phyloP scores from a whole-genome alignment of 2,888 invertebrate genomes.

The Pristionchus fissidentatus region DNA sequence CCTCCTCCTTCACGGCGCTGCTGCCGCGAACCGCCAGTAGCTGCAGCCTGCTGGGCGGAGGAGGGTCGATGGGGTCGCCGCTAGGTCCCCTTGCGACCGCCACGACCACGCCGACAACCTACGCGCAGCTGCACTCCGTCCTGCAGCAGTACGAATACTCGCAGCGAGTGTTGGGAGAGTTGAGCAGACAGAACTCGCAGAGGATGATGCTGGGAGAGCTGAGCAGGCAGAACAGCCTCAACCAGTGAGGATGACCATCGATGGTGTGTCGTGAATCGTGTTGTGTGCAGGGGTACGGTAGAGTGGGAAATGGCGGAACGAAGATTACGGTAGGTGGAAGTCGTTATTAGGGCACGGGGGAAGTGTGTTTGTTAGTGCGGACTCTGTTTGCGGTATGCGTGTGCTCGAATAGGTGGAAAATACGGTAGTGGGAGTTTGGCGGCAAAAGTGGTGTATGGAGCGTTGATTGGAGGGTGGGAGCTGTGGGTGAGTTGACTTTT shows the following conservation, averaged over 20 bases:
- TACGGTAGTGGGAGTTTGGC: too few relatives aligned
- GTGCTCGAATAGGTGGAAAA: background rate
- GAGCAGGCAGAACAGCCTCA: constrained; percentile 40
- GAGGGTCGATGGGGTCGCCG: background rate
- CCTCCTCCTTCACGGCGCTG: constrained; percentile 15
- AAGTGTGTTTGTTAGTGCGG: background rate
- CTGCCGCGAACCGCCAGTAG: background rate
- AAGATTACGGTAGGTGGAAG: background rate
- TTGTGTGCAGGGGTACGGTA: background rate
- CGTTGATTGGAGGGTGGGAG: too few relatives aligned
- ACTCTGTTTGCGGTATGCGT: background rate
- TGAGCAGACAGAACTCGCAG: constrained; percentile 9
- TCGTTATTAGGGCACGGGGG: background rate
- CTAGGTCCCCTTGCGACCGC: background rate
- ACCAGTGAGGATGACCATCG: constrained; percentile 8
- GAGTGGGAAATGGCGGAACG: background rate
- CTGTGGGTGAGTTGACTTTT: too few relatives aligned
- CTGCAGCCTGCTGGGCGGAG: background rate
- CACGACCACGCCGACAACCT: background rate
- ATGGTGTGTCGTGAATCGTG: constrained; percentile 33
- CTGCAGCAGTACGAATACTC: constrained; percentile 38
- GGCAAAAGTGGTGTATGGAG: too few relatives aligned
- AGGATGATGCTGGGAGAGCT: constrained; percentile 36
- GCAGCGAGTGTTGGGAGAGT: constrained; percentile 29
- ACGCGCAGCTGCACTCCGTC: constrained; percentile 33